phyloP scores from a whole-genome alignment of 2,888 invertebrate species.

The Mechanitis mazaeus region DNA sequence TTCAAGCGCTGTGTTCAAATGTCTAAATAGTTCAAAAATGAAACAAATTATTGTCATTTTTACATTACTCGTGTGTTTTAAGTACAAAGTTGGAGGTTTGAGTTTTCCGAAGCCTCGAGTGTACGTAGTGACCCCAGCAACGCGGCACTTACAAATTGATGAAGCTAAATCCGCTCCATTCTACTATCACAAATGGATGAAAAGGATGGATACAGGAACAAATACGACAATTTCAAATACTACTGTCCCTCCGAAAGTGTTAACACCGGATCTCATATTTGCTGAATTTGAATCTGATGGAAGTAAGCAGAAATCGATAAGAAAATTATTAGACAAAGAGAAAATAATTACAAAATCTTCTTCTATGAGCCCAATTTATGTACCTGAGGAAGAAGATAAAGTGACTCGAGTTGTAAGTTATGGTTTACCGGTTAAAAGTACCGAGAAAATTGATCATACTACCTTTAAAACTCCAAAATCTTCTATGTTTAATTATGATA shows the following conservation, averaged over 20 bases:
- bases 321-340: constrained; percentile 62
- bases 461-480: constrained; percentile 53
- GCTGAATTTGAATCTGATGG: constrained; percentile 64
- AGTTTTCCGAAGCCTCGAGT: constrained; percentile 60
- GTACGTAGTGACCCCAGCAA: constrained; percentile 65
- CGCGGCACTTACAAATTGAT: constrained; percentile 41
- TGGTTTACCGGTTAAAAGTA: constrained; percentile 35
- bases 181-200: constrained; percentile 67
- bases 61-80: constrained; percentile 43
- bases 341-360: constrained; percentile 39
- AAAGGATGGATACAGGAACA: constrained; percentile 54
- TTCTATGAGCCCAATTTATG: constrained; percentile 54
- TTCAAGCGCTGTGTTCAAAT: constrained; percentile 38
- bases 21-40: constrained; percentile 48
- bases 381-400: constrained; percentile 47
- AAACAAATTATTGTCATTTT: constrained; percentile 38
- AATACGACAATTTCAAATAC: constrained; percentile 38
- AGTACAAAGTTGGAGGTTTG: constrained; percentile 35
- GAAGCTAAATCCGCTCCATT: constrained; percentile 59
- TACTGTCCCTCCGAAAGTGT: constrained; percentile 39
- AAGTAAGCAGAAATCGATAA: constrained; percentile 56
- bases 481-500: constrained; percentile 53
- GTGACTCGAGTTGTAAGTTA: constrained; percentile 38
- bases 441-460: constrained; percentile 28
- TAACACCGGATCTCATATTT: constrained; percentile 67